Evolutionary conservation across 2,113 vertebrate genomes (phyloP), one percentile per base, ranked within the genome.

Genomic region (Pyxicephalus adspersus): DNA sequence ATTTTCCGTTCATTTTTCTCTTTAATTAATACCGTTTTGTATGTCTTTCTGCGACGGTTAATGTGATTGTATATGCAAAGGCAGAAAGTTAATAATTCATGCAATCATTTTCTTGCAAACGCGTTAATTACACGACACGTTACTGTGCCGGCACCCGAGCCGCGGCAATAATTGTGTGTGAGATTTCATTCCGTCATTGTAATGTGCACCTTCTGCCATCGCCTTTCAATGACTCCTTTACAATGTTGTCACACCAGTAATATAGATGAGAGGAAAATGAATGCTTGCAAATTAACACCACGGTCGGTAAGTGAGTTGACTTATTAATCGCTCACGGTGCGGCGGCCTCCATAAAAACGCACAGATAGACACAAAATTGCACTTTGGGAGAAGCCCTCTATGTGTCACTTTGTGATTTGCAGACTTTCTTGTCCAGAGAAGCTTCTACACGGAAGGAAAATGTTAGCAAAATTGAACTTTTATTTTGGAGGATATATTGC

Each of bases 11-110:
- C 22, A 50, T 52, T 70, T 52, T 70, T 50, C 22, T 51, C n/a
- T 57, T 28, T 34, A 73, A 73, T 73, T 73, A 34, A 66, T 34
- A 66, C 2, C 4, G 29, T 65, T 11, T 31, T 26, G 19, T 15
- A 50, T 58, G 23, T 50, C 54, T 70, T 38, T 28, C 50, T 50
- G 23, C 18, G 57, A 5, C 26, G 54, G 25, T 65, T 77, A 57
- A 25, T 80, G 70, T 60, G 13, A 70, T 70, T 80, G 25, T 29
- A 52, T 18, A 71, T 80, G 77, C 65, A 80, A 60, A 80, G 17
- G 19, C 20, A 55, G 31, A 26, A 50, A 61, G 55, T 80, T 80
- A 80, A 80, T 80, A 80, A 80, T 80, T 80, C 66, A 80, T 71
- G 55, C 54, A 71, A 71, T 80, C 55, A 80, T 79, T 79, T 38